These are phyloP conservation scores for Meliscaeva auricollis DNA, from an alignment of 2,888 invertebrate species.

Conservation along the genomic window DNA sequence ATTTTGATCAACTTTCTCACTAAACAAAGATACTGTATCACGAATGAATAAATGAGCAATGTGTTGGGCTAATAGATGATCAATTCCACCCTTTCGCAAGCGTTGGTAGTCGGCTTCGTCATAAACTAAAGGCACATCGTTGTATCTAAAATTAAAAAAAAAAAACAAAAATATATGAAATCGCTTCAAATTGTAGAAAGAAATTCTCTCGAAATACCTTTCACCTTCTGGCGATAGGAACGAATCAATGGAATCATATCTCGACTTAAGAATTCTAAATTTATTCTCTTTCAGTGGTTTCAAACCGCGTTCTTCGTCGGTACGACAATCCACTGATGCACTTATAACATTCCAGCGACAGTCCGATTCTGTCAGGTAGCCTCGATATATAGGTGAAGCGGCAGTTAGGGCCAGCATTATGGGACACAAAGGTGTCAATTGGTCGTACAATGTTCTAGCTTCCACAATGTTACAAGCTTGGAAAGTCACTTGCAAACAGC, in stretches of 20 bases:
- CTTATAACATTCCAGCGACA: constrained; percentile 99
- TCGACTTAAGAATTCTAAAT: constrained; percentile 95
- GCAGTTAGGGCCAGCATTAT: constrained; percentile 99
- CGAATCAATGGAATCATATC: constrained; percentile 99
- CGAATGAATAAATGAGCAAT: constrained; percentile 99
- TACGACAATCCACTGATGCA: constrained; percentile 97
- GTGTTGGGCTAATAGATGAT: constrained; percentile 96
- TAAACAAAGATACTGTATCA: constrained; percentile 97
- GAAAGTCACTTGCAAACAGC: constrained; percentile 97
- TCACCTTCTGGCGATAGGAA: constrained; percentile 96
- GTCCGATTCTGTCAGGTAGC: constrained; percentile 97
- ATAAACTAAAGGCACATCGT: constrained; percentile 96
- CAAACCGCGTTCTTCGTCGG: constrained; percentile 94
- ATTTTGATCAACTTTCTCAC: constrained; percentile 97
- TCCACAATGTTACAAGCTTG: constrained; percentile 97
- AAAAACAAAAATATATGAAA: background rate
- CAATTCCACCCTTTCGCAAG: constrained; percentile 94
- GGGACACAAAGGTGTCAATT: constrained; percentile 97
- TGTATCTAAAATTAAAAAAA: constrained; percentile 87
- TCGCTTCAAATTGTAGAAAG: no score
- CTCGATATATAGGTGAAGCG: constrained; percentile 97
- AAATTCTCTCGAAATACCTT: constrained; percentile 84
- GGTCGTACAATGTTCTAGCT: constrained; percentile 98
- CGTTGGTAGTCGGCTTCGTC: constrained; percentile 93
- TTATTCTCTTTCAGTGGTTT: constrained; percentile 89